A percentile compares a stretch with the other conserved stretches of the same genome.
Evolutionary conservation across 2,888 invertebrate species (phyloP).

Genomic region (Dryobota labecula): DNA sequence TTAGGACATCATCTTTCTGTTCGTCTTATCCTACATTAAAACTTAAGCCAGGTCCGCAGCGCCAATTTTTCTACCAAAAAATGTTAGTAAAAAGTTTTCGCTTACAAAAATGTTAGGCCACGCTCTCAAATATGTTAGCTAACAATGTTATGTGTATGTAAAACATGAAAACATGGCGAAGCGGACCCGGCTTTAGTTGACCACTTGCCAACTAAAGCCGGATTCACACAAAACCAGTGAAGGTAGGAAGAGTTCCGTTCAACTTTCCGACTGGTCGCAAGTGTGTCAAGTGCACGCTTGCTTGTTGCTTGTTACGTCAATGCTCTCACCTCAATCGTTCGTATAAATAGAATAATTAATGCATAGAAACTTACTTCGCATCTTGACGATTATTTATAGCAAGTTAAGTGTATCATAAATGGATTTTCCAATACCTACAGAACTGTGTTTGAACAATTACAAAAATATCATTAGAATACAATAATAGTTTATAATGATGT

Average conservation of each 20-base stretch:
- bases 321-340: slow-evolving; percentile 72
- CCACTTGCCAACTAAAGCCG: slow-evolving; percentile 9
- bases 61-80: too few relatives aligned
- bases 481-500: slow-evolving; percentile 19
- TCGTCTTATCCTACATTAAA: neutral
- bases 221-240: slow-evolving; percentile 34
- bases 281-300: slow-evolving; percentile 84
- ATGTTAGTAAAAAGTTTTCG: too few relatives aligned
- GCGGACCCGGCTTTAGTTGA: too few relatives aligned
- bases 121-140: too few relatives aligned
- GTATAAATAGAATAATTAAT: slow-evolving; percentile 76
- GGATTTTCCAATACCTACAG: neutral
- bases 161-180: too few relatives aligned
- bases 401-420: slow-evolving; percentile 15
- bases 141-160: too few relatives aligned
- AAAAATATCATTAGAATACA: slow-evolving; percentile 6
- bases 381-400: slow-evolving; percentile 42
- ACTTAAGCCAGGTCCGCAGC: too few relatives aligned
- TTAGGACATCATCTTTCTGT: neutral
- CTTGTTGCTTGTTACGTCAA: slow-evolving; percentile 74
- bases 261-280: slow-evolving; percentile 79
- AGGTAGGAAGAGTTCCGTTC: slow-evolving; percentile 79
- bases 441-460: neutral
- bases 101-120: too few relatives aligned
- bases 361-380: slow-evolving; percentile 66